Evolutionary conservation across 2,113 vertebrate genomes (phyloP), one percentile per base, ranked within the genome.

Genomic region (Strix uralensis): DNA sequence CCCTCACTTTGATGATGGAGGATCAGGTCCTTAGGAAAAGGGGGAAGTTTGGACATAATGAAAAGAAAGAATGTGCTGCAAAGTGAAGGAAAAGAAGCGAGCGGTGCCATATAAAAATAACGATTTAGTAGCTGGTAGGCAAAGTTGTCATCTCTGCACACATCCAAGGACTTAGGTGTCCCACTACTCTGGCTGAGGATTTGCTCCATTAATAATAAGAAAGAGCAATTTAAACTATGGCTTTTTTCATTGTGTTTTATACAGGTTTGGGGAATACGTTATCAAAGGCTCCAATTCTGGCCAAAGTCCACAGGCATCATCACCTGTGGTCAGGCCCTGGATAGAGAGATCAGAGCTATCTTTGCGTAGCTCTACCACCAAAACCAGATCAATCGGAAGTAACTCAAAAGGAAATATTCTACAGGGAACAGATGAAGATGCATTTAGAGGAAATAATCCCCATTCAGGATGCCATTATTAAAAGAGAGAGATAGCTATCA

Each of bases 391-490:
- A 97, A 93, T 97, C 85, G 30, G 57, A 94, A 87, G 82, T 82
- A 96, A 90, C 81, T 95, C 94, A 96, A 95, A 96, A 87, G 94
- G 94, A 94, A 94, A 92, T 83, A 92, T 90, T 92, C 95, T 94
- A 84, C 94, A 75, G 94, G 93, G 96, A 96, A 62, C 32, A 96
- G 84, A 92, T 88, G 93, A 94, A 94, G 93, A 94, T 95, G 93
- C 86, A 84, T 93, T 96, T 93, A 95, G 93, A 96, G 86, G 96
- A 95, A 95, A 96, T 95, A 93, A 95, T 95, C 94, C 83, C 84
- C 94, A 95, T 95, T 96, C 95, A 94, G 95, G 88, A 92, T 95
- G 95, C 91, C 79, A 70, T 97, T 97, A 95, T 96, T 95, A 94
- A 95, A 96, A 95, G 92, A 95, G 63, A 88, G 71, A 81, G 89